A percentile compares a stretch with the other conserved stretches of the same genome.
Conservation (phyloP, 2,113 vertebrate genomes). For the Sminthopsis crassicaudata region DNA sequence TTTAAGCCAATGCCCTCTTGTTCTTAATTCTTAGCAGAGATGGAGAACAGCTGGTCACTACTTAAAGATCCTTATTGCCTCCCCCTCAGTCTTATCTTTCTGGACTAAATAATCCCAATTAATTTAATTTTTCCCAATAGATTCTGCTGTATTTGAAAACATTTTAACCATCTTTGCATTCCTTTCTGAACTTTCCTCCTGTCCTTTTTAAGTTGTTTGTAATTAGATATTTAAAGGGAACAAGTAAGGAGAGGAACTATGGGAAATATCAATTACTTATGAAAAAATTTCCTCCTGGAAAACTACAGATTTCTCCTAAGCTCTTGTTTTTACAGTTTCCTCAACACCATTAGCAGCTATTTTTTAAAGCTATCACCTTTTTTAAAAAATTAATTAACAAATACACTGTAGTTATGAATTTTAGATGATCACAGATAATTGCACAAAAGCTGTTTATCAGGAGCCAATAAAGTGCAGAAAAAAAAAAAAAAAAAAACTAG, state of each 20-base stretch:
- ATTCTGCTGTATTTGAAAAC: neutral
- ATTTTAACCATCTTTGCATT: constrained; percentile 62
- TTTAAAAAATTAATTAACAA: constrained; percentile 73
- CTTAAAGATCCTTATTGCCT: constrained; percentile 61
- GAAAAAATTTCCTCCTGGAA: constrained; percentile 58
- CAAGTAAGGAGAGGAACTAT: constrained; percentile 49
- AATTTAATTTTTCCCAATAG: constrained; percentile 56
- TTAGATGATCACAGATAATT: constrained; percentile 76
- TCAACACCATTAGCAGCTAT: constrained; percentile 65
- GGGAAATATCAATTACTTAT: constrained; percentile 58
- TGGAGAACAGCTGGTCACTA: constrained; percentile 71
- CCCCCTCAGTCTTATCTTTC: constrained; percentile 54
- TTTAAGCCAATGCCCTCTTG: constrained; percentile 58
- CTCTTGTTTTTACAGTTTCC: constrained; percentile 67
- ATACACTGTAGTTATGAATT: constrained; percentile 63
- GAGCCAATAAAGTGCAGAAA: constrained; percentile 62
- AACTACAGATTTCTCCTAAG: constrained; percentile 19
- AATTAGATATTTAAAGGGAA: constrained; percentile 52
- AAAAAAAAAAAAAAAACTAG: constrained; percentile 56
- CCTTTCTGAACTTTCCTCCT: constrained; percentile 46
- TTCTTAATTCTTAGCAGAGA: constrained; percentile 50
- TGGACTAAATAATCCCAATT: constrained; percentile 67
- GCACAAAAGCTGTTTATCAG: constrained; percentile 74
- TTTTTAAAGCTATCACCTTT: constrained; percentile 65
- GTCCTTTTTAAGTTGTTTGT: constrained; percentile 50